These are phyloP conservation scores for Atta colombica DNA, from an alignment of 1,140 invertebrate genomes.

Conservation along the genomic window DNA sequence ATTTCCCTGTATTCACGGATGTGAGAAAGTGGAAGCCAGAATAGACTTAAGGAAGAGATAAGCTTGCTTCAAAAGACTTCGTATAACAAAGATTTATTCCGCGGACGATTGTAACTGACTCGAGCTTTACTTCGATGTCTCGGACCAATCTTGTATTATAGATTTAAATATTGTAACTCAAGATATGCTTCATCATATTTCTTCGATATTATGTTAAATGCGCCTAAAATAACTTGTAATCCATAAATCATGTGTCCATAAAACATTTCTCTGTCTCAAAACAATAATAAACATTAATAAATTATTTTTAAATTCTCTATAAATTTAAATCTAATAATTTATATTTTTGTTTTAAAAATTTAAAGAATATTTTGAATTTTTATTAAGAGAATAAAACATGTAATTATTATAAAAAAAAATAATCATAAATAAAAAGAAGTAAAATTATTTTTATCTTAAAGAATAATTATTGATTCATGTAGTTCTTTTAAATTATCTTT, in stretches of 20 bases:
- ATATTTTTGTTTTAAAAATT: not conserved
- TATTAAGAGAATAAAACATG: not conserved
- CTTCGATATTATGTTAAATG: not conserved
- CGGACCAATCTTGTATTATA: not conserved
- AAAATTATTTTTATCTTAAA: constrained; percentile 15
- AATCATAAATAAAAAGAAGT: not conserved
- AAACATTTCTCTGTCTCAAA: not conserved
- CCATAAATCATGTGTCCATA: not conserved
- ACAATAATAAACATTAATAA: not conserved
- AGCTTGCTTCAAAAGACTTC: constrained; percentile 54
- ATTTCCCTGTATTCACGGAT: constrained; percentile 32
- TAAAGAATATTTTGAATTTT: not conserved
- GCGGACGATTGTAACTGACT: constrained; percentile 15
- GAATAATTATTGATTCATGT: not conserved
- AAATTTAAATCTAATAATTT: not conserved
- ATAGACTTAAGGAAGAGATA: constrained; percentile 52
- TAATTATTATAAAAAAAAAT: constrained; percentile 1
- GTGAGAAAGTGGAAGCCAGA: constrained; percentile 31
- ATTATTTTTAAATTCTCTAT: not conserved
- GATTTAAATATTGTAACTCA: constrained; percentile 5
- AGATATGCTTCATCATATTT: not conserved
- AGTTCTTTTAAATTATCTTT: constrained; percentile 31
- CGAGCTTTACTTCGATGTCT: constrained; percentile 10
- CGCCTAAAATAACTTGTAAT: not conserved
- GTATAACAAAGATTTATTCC: constrained; percentile 53